A percentile compares a stretch with the other conserved stretches of the same genome.
phyloP scores from a whole-genome alignment of 1,140 invertebrate genomes.

The Euborellia annulipes region DNA sequence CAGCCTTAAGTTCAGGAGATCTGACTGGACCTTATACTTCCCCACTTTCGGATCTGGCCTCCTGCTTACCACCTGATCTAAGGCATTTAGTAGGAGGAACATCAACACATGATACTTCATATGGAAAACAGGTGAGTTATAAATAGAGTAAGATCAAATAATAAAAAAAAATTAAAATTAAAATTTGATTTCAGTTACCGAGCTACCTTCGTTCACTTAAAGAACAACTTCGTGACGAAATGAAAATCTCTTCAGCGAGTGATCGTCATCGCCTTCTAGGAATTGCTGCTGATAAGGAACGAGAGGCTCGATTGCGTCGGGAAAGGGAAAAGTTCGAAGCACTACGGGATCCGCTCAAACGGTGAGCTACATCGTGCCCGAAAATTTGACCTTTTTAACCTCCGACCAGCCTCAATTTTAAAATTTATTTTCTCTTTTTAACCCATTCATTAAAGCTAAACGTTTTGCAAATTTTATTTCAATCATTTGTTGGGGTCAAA shows the following conservation, averaged over 20 bases:
- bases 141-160: too few species aligned
- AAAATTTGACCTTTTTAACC: not conserved
- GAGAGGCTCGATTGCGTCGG: constrained; percentile 18
- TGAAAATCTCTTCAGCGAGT: constrained; percentile 26
- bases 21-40: constrained; percentile 12
- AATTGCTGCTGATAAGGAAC: constrained; percentile 12
- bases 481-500: not conserved
- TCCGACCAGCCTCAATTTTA: not conserved
- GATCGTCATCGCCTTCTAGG: constrained; percentile 24
- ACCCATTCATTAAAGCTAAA: too few species aligned
- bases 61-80: constrained; percentile 31
- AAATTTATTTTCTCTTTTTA: not conserved
- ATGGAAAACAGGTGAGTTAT: constrained; percentile 7
- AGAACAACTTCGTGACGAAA: constrained; percentile 36
- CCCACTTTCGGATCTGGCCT: constrained; percentile 24
- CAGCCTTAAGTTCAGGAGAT: constrained; percentile 12
- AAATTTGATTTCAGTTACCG: constrained; percentile 23
- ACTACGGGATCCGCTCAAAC: constrained; percentile 18
- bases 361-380: constrained; percentile 6
- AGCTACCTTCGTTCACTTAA: constrained; percentile 35
- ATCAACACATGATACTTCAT: constrained; percentile 3
- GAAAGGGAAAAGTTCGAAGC: constrained; percentile 24
- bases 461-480: too few species aligned
- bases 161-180: too few species aligned
- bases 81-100: constrained; percentile 25